A percentile compares a stretch with the other conserved stretches of the same genome.
Conservation (phyloP, 2,797 vertebrate species). For the Carcharodon carcharias region DNA sequence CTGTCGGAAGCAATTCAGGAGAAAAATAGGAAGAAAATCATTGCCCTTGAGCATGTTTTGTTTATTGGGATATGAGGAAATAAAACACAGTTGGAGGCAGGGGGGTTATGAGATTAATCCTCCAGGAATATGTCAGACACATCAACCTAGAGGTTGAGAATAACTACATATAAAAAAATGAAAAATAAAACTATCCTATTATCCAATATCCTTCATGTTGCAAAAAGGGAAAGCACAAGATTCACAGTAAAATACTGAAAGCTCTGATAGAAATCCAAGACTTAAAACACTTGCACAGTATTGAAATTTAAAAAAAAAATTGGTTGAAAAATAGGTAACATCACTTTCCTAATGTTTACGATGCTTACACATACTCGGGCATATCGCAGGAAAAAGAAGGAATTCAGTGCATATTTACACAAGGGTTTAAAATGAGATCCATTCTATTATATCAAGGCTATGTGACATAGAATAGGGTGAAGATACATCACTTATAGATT, state of each 20-base stretch:
- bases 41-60: background rate
- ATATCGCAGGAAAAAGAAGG: background rate
- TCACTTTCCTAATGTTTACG: background rate
- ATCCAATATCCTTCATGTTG: constrained; percentile 1
- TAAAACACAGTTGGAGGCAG: background rate
- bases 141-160: background rate
- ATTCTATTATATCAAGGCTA: background rate
- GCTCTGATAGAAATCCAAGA: background rate
- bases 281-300: background rate
- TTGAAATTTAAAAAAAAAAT: background rate
- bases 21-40: background rate
- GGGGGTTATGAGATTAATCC: background rate
- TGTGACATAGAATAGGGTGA: background rate
- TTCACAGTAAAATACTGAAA: background rate
- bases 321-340: background rate
- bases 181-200: background rate
- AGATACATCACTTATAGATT: background rate
- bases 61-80: background rate
- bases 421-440: background rate
- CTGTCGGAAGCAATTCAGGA: background rate
- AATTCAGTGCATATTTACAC: background rate
- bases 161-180: background rate
- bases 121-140: background rate
- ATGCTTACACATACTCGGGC: background rate
- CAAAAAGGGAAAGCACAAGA: background rate